Evolutionary conservation across 2,888 invertebrate species (phyloP).

Genomic region (Pogonocherus hispidulus): DNA sequence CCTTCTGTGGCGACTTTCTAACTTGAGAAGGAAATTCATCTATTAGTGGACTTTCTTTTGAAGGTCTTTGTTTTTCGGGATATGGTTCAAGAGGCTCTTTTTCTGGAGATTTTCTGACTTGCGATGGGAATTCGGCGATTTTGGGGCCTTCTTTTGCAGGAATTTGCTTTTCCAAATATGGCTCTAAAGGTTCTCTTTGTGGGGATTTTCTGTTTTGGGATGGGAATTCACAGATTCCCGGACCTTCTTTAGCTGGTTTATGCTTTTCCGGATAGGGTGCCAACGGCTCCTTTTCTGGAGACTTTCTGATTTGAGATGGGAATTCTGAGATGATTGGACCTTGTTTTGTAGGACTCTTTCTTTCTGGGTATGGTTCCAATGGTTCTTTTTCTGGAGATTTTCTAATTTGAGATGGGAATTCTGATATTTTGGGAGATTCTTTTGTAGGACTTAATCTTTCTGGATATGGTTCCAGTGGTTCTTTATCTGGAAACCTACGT

Average conservation of each 20-base stretch:
- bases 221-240: constrained; percentile 49
- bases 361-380: constrained; percentile 47
- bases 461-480: constrained; percentile 44
- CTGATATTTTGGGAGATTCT: constrained; percentile 34
- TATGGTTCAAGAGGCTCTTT: constrained; percentile 46
- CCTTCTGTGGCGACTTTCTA: constrained; percentile 42
- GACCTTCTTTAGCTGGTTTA: constrained; percentile 32
- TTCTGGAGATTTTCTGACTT: constrained; percentile 46
- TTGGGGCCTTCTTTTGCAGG: constrained; percentile 40
- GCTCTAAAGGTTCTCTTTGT: constrained; percentile 47
- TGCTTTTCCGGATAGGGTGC: constrained; percentile 44
- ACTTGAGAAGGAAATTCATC: constrained; percentile 51
- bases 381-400: constrained; percentile 52
- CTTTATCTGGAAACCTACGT: constrained; percentile 47
- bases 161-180: constrained; percentile 46
- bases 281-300: constrained; percentile 43
- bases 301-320: constrained; percentile 47
- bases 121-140: constrained; percentile 49
- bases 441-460: constrained; percentile 34
- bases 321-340: constrained; percentile 42
- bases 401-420: constrained; percentile 55
- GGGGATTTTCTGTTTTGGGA: constrained; percentile 50
- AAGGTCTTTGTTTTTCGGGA: constrained; percentile 45
- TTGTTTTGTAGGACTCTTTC: constrained; percentile 35
- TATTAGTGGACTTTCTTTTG: constrained; percentile 37